These are phyloP conservation scores for Xenopus petersii DNA, from an alignment of 2,797 vertebrate genomes.

Conservation along the genomic window DNA sequence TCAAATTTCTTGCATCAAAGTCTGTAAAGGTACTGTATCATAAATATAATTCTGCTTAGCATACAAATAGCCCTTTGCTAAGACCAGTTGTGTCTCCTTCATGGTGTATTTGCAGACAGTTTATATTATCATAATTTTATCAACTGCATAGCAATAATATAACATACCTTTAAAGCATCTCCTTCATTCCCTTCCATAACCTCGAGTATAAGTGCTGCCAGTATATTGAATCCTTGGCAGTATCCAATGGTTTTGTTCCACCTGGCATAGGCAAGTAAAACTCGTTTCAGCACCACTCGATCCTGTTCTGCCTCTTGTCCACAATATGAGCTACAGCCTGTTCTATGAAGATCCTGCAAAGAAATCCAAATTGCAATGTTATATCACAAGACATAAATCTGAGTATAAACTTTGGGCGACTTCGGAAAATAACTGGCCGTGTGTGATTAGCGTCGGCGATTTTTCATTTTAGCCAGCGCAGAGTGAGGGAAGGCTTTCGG, in stretches of 20 bases:
- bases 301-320: slow-evolving; percentile 97
- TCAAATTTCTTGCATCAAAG: no score
- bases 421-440: no score
- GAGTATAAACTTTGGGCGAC: no score
- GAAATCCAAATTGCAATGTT: not conserved
- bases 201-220: slow-evolving; percentile 93
- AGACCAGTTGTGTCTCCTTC: no score
- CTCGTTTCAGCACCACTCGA: slow-evolving; percentile 90
- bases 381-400: not conserved
- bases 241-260: slow-evolving; percentile 97
- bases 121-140: no score
- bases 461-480: no score
- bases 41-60: no score
- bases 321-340: slow-evolving; percentile 95
- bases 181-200: slow-evolving; percentile 95
- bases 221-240: slow-evolving; percentile 96
- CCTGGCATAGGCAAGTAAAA: slow-evolving; percentile 90
- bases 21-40: no score
- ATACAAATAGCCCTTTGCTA: no score
- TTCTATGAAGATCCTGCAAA: slow-evolving; percentile 90
- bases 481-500: no score
- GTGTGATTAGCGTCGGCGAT: no score
- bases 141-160: not conserved
- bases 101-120: no score
- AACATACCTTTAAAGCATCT: slow-evolving; percentile 89